Conservation (phyloP, 2,113 vertebrate genomes). For the Reinhardtius hippoglossoides region DNA sequence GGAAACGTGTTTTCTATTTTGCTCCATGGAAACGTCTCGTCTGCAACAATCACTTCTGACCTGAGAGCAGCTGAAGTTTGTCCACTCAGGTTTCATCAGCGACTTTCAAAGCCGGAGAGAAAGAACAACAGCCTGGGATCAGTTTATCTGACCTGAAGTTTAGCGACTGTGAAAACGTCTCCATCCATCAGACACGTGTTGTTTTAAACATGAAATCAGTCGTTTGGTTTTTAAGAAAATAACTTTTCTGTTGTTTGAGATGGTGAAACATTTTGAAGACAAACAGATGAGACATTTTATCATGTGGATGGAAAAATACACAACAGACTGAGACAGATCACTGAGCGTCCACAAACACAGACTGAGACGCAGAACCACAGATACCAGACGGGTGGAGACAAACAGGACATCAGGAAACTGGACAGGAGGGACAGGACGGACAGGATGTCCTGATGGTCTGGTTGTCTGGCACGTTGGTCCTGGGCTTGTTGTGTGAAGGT, state of each 20-base stretch:
- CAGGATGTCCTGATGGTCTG: too few species aligned
- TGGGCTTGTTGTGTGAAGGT: too few species aligned
- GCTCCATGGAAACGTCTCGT: background rate
- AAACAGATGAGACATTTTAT: constrained; percentile 26
- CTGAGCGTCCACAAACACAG: constrained; percentile 1
- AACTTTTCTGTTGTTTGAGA: constrained; percentile 32
- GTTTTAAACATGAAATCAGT: constrained; percentile 10
- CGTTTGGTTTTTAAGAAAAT: background rate
- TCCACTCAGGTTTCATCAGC: background rate
- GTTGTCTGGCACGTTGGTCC: too few species aligned
- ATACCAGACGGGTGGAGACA: background rate
- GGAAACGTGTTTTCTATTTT: too few species aligned
- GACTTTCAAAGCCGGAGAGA: constrained; percentile 18
- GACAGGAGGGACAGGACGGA: background rate
- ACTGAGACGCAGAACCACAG: background rate
- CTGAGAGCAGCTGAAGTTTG: background rate
- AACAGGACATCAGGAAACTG: too few species aligned
- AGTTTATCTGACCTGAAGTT: background rate
- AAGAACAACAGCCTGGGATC: constrained; percentile 16
- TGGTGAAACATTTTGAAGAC: constrained; percentile 20
- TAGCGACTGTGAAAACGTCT: constrained; percentile 22
- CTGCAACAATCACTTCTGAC: too few species aligned
- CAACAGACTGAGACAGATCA: background rate
- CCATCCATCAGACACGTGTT: constrained; percentile 35
- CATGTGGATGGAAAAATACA: constrained; percentile 15